Percentiles rank a stretch among this genome's conserved stretches.
phyloP scores from a whole-genome alignment of 2,113 vertebrate species.

The Apistogramma diplotaenia region DNA sequence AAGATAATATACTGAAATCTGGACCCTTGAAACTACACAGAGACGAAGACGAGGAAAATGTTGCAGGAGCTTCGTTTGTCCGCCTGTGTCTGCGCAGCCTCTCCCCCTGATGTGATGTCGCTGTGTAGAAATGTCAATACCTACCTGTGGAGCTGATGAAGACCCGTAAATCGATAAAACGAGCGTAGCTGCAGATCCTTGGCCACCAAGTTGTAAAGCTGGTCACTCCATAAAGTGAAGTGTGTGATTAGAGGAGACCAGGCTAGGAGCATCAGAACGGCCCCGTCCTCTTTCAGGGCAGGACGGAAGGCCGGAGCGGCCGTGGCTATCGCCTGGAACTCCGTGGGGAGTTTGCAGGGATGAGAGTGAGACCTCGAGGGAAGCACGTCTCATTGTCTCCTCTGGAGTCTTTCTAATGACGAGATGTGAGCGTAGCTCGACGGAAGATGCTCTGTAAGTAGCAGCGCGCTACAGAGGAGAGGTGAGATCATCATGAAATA shows the following conservation, averaged over 20 bases:
- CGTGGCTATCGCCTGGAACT: neutral
- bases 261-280: constrained; percentile 1
- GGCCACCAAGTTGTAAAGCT: constrained; percentile 41
- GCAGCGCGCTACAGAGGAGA: neutral
- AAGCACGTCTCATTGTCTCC: constrained; percentile 2
- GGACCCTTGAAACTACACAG: neutral
- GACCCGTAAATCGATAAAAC: constrained; percentile 50
- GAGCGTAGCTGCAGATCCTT: constrained; percentile 14
- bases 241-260: constrained; percentile 50
- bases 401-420: constrained; percentile 19
- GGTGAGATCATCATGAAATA: constrained; percentile 56
- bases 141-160: constrained; percentile 54
- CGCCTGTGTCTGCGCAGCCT: neutral
- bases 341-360: neutral
- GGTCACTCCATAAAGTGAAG: constrained; percentile 62
- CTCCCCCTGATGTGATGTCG: constrained; percentile 5
- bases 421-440: neutral
- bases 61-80: no score
- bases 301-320: constrained; percentile 1
- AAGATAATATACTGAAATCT: neutral
- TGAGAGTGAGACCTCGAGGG: constrained; percentile 2
- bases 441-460: constrained; percentile 19
- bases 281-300: neutral
- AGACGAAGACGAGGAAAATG: neutral
- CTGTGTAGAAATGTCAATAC: constrained; percentile 44